Conservation (phyloP, 2,888 invertebrate genomes). For the Napeogenes inachia region DNA sequence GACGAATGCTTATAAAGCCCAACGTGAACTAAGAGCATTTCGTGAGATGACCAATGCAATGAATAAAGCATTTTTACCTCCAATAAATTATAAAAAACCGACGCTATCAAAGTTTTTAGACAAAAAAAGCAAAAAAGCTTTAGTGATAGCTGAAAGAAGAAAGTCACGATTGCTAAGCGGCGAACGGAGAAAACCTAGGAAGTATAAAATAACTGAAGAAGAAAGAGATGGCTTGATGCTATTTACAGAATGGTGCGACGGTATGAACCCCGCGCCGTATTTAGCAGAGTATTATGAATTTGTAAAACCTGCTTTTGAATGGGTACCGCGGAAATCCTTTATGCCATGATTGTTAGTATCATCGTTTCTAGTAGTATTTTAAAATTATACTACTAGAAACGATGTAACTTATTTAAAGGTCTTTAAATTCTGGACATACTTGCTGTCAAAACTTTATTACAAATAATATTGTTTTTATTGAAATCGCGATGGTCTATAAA, state of each 20-base stretch:
- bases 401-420: neutral
- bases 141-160: slow-evolving; percentile 45
- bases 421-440: neutral
- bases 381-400: neutral
- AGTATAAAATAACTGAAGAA: slow-evolving; percentile 53
- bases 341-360: slow-evolving; percentile 30
- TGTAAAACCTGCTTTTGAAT: slow-evolving; percentile 56
- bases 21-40: slow-evolving; percentile 62
- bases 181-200: slow-evolving; percentile 40
- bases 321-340: slow-evolving; percentile 40
- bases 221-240: slow-evolving; percentile 56
- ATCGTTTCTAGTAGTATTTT: too few species aligned
- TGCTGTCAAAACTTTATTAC: neutral
- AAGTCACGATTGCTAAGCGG: slow-evolving; percentile 40
- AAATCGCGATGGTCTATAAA: slow-evolving; percentile 4
- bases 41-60: slow-evolving; percentile 67
- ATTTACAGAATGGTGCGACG: slow-evolving; percentile 71
- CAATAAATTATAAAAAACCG: slow-evolving; percentile 50
- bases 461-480: neutral
- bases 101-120: slow-evolving; percentile 55
- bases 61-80: slow-evolving; percentile 66
- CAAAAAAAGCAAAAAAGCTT: slow-evolving; percentile 50
- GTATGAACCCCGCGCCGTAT: slow-evolving; percentile 56
- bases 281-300: slow-evolving; percentile 56
- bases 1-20: slow-evolving; percentile 61